Evolutionary conservation across 2,113 vertebrate species (phyloP).

Genomic region (Megaceryle maxima): DNA sequence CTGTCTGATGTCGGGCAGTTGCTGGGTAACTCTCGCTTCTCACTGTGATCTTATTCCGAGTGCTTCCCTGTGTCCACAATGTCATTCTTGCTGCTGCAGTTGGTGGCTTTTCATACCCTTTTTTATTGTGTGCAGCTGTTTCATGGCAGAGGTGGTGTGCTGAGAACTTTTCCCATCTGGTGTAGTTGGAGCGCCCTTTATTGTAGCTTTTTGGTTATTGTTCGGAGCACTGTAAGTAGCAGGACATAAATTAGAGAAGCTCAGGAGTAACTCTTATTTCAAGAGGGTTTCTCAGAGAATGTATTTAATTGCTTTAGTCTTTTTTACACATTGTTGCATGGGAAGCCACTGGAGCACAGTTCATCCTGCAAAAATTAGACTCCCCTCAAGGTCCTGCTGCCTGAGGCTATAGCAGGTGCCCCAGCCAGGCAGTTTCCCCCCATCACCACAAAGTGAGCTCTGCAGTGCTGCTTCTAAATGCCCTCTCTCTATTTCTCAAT

Average conservation of each 20-base stretch:
- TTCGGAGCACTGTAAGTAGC: neutral
- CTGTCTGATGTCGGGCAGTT: neutral
- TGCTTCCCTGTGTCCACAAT: neutral
- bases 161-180: neutral
- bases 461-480: neutral
- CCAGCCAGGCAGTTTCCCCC: neutral
- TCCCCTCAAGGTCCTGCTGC: neutral
- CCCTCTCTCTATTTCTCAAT: neutral
- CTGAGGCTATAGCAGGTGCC: neutral
- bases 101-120: neutral
- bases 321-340: neutral
- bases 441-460: neutral
- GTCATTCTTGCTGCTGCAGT: neutral
- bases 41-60: neutral
- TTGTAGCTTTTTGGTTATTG: neutral
- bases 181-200: neutral
- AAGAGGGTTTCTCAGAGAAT: neutral
- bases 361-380: neutral
- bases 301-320: neutral
- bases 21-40: neutral
- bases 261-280: neutral
- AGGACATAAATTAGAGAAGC: neutral
- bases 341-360: no score
- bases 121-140: neutral
- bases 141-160: neutral